Evolutionary conservation across 2,113 vertebrate species (phyloP).

Genomic region (Anarhynchus alexandrinus): DNA sequence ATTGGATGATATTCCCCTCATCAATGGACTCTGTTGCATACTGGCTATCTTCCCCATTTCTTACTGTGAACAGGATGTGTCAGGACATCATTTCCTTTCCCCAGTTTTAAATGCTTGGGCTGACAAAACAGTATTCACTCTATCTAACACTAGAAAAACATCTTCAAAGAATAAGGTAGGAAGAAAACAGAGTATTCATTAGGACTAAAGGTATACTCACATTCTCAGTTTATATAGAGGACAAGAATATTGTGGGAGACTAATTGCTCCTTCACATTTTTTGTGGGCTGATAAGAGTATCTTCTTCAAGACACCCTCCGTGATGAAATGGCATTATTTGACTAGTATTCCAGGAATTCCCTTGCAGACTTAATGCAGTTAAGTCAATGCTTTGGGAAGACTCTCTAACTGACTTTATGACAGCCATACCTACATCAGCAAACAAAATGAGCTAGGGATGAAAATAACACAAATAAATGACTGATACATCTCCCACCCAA

Average conservation of each 20-base stretch:
- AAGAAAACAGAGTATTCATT: neutral
- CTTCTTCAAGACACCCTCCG: neutral
- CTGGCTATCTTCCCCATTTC: neutral
- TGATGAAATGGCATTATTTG: neutral
- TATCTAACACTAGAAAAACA: neutral
- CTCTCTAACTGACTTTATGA: neutral
- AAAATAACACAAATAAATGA: neutral
- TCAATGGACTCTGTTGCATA: neutral
- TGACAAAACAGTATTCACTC: neutral
- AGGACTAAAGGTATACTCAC: neutral
- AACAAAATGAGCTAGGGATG: neutral
- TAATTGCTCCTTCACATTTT: neutral
- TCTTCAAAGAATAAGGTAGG: neutral
- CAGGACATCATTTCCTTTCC: neutral
- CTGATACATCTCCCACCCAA: neutral
- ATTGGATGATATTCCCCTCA: neutral
- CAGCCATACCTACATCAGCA: neutral
- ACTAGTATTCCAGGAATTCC: neutral
- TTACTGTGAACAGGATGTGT: neutral
- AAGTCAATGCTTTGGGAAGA: neutral
- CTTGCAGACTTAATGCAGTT: neutral
- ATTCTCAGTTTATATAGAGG: neutral
- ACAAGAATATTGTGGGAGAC: neutral
- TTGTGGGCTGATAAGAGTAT: neutral
- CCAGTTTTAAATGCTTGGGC: neutral